Evolutionary conservation across 2,113 vertebrate genomes (phyloP).

Genomic region (Notiomystis cincta): DNA sequence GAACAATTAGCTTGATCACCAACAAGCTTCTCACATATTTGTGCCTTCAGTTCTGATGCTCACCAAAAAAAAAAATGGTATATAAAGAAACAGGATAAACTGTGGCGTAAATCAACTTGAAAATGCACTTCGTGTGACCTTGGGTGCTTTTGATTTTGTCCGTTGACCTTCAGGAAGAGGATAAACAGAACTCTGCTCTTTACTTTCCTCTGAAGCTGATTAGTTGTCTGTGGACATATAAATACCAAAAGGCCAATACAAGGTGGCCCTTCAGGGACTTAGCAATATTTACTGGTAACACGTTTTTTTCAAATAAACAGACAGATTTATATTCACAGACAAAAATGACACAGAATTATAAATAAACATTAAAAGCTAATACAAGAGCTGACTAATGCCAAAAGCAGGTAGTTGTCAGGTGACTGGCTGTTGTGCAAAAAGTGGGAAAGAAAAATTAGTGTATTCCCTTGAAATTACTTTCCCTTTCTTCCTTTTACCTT

Average conservation of each 20-base stretch:
- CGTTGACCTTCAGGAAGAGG: conserved; percentile 16
- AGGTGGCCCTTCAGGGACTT: conserved; percentile 10
- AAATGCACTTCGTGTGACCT: conserved; percentile 11
- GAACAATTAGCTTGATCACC: background rate
- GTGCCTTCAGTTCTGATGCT: background rate
- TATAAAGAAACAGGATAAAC: background rate
- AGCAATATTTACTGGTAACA: conserved; percentile 31
- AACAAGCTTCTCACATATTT: background rate
- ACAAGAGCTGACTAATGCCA: background rate
- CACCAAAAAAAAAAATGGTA: background rate
- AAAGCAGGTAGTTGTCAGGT: background rate
- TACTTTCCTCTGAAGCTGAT: background rate
- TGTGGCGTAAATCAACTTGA: background rate
- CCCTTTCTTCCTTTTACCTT: background rate
- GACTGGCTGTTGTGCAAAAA: background rate
- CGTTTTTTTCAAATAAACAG: conserved; percentile 21
- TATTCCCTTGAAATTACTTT: background rate
- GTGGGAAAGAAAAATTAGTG: background rate
- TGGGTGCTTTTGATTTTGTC: conserved; percentile 16
- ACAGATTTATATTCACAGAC: conserved; percentile 38
- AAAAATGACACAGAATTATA: conserved; percentile 26
- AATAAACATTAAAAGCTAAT: background rate
- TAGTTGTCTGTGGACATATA: conserved; percentile 31
- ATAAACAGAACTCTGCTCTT: conserved; percentile 28
- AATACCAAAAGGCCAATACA: conserved; percentile 33